Conservation (phyloP, 2,888 invertebrate genomes). For the Epinotia bilunana region DNA sequence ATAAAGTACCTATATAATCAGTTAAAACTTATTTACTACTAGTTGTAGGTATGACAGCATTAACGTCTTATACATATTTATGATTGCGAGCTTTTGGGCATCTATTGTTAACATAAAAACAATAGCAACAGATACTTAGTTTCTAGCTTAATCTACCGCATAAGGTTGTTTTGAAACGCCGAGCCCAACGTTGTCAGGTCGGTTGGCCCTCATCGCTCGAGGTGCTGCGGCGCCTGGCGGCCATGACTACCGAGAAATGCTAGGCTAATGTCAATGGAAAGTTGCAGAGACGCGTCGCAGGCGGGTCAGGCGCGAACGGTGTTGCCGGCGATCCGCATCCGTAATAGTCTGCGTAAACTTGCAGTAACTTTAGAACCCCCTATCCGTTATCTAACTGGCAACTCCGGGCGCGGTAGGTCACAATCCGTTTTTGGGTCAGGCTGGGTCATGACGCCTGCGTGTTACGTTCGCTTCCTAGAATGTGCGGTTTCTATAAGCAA, state of each 20-base stretch:
- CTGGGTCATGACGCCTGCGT: conserved; percentile 83
- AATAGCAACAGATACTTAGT: background rate
- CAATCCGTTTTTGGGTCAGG: conserved; percentile 80
- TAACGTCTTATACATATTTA: too few species aligned
- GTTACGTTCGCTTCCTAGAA: conserved; percentile 65
- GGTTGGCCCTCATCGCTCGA: conserved; percentile 19
- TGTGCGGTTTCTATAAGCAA: conserved; percentile 73
- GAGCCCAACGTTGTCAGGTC: conserved; percentile 14
- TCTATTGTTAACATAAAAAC: background rate
- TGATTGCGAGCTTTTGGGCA: background rate
- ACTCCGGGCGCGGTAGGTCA: conserved; percentile 72
- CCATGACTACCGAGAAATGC: conserved; percentile 31
- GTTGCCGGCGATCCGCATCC: conserved; percentile 57
- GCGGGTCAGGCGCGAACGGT: conserved; percentile 68
- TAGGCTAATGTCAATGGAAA: conserved; percentile 53
- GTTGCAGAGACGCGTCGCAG: conserved; percentile 25
- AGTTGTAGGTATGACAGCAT: too few species aligned
- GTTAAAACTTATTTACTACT: too few species aligned
- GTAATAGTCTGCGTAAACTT: conserved; percentile 60
- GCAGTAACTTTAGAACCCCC: conserved; percentile 66
- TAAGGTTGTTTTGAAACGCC: conserved; percentile 4
- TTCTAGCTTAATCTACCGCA: background rate
- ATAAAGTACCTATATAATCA: too few species aligned
- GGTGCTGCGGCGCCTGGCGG: conserved; percentile 29
- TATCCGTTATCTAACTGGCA: conserved; percentile 75